Evolutionary conservation across 2,888 invertebrate species (phyloP), one percentile per base, ranked within the genome.

Genomic region (Pammene aurita): DNA sequence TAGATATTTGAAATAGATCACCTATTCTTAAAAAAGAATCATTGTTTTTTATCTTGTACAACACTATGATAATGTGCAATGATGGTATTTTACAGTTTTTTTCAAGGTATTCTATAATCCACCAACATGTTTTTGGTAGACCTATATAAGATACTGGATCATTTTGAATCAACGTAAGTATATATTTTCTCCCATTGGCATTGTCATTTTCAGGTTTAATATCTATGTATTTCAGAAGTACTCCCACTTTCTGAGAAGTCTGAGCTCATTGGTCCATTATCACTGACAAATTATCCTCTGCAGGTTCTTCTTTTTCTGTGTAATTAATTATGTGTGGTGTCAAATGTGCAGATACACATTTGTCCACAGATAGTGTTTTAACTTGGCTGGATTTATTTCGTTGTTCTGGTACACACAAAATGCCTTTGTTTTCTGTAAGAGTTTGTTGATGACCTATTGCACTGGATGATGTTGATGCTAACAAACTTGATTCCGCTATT

Each of bases 1-100:
- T 18, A 34, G 60, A 60, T 11, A 60, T 46, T 60, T 60, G 46
- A 60, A 60, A 60, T 26, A 60, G n/a, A 60, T 60, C 60, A 6
- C 46, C 14, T 46, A 60, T 46, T 26, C 26, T 60, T 7, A 26
- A 7, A 60, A 60, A 60, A n/a, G 60, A 46, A 14, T 60, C 60
- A 48, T 60, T 48, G 35, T 14, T 60, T 60, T 60, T 60, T 35
- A 60, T 60, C 46, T 34, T 60, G 35, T 60, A 60, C 35, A 48
- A 60, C 34, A 34, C 35, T 34, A 60, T 60, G 48, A 60, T 48
- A 34, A 48, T 35, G 34, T 60, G 34, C 35, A 60, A 34, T 34
- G 26, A 50, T 16, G 7, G 16, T 9, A 56, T 11, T 26, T 44
- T 46, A 34, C 13, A 58, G n/a, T 46, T 26, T 58, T 18, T 46